Evolutionary conservation across 1,140 invertebrate genomes (phyloP), one percentile per base, ranked within the genome.

Genomic region (Amphibalanus amphitrite): DNA sequence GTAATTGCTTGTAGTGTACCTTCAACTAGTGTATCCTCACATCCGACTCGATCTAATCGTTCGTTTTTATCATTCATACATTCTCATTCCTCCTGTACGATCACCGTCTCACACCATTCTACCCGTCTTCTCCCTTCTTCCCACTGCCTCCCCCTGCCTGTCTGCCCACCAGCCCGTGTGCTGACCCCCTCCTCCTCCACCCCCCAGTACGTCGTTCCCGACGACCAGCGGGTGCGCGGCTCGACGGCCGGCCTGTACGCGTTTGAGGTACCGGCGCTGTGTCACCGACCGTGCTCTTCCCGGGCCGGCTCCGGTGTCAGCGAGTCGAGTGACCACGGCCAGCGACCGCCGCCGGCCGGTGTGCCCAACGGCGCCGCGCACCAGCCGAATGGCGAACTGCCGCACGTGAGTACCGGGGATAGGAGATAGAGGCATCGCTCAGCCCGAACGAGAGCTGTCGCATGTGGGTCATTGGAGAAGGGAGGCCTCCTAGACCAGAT

Each of bases 191-290:
- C n/a, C n/a, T n/a, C n/a, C n/a, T n/a, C n/a, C n/a, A n/a, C 17
- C 6, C 38, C 38, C 6, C 64, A 65, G 64, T 65, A 23, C 26
- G 64, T 65, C 10, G 6, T 65, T 6, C 20, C 64, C 75, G 33
- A 78, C 88, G 90, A 92, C 17, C 86, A 92, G 73, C 81, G 86
- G 28, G 79, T 91, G 71, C 88, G 92, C 79, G 91, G 90, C 0
- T 87, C 87, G n/a, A 84, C 88, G 30, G 91, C 91, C 0, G 83
- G 88, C 0, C 90, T 90, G 77, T 94, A 93, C 78, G 91, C 90
- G 0, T 80, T 93, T 67, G 82, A 90, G 20, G 81, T 92, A 23
- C 89, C 75, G 78, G 80, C 10, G 85, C 86, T 67, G 78, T 84
- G 85, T 74, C 86, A 87, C 73, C 79, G 92, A 33, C 82, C 83